Conservation (phyloP, 2,888 invertebrate genomes). For the Chelonus formosanus region DNA sequence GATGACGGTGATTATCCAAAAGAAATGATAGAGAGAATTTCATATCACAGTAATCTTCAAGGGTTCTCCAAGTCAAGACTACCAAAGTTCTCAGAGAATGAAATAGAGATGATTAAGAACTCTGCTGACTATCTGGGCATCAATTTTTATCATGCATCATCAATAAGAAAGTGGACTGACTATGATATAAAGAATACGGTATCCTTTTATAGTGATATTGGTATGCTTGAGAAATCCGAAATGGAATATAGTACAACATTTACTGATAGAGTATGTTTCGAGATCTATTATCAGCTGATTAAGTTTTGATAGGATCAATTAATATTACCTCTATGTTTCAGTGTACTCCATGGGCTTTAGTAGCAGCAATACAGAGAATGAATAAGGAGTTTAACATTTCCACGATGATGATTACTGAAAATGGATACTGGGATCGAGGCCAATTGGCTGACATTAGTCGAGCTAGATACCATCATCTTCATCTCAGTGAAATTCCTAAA, state of each 20-base stretch:
- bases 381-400: slow-evolving; percentile 68
- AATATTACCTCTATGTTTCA: slow-evolving; percentile 49
- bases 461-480: slow-evolving; percentile 57
- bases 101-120: slow-evolving; percentile 40
- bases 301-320: slow-evolving; percentile 4
- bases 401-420: slow-evolving; percentile 70
- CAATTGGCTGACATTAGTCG: slow-evolving; percentile 67
- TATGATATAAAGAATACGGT: slow-evolving; percentile 12
- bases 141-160: slow-evolving; percentile 43
- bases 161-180: slow-evolving; percentile 5
- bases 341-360: slow-evolving; percentile 73
- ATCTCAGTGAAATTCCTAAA: slow-evolving; percentile 46
- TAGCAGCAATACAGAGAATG: slow-evolving; percentile 68
- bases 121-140: slow-evolving; percentile 49
- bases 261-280: slow-evolving; percentile 18
- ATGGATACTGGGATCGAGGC: slow-evolving; percentile 68
- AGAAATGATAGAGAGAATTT: slow-evolving; percentile 71
- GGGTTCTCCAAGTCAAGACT: slow-evolving; percentile 71
- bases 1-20: slow-evolving; percentile 73
- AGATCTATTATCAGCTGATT: background rate
- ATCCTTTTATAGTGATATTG: slow-evolving; percentile 32
- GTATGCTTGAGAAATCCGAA: slow-evolving; percentile 17
- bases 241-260: slow-evolving; percentile 8
- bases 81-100: slow-evolving; percentile 61
- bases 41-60: slow-evolving; percentile 69